These are phyloP conservation scores for Epizoanthus rinbou DNA, from an alignment of 92 coral and sea anemone species.

Conservation along the genomic window DNA sequence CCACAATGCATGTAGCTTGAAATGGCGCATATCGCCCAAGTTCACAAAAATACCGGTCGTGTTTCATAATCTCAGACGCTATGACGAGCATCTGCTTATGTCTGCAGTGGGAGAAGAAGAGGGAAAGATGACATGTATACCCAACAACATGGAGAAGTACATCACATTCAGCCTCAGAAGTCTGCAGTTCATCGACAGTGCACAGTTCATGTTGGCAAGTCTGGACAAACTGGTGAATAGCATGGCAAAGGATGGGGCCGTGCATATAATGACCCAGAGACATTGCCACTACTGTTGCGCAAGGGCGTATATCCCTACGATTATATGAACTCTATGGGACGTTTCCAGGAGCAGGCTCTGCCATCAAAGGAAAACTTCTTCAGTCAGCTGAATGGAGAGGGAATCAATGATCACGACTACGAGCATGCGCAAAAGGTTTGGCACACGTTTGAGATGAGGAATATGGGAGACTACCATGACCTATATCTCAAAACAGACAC, in stretches of 20 bases:
- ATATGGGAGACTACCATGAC: too few species aligned
- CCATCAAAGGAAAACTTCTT: too few species aligned
- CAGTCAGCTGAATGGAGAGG: too few species aligned
- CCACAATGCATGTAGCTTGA: constrained; percentile 38
- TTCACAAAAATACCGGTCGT: constrained; percentile 24
- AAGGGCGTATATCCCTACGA: neutral
- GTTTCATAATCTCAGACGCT: constrained; percentile 43
- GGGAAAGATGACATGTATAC: constrained; percentile 37
- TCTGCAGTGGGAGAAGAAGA: constrained; percentile 27
- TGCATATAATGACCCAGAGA: neutral
- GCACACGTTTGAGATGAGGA: too few species aligned
- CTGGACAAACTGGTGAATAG: too few species aligned
- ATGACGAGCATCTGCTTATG: constrained; percentile 46
- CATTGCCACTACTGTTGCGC: neutral
- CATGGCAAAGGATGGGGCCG: neutral
- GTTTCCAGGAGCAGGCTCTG: too few species aligned
- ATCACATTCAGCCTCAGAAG: constrained; percentile 11
- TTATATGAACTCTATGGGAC: too few species aligned
- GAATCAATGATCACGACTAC: too few species aligned
- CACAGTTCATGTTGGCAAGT: too few species aligned
- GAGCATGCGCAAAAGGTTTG: too few species aligned
- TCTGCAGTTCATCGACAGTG: too few species aligned
- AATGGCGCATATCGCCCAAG: constrained; percentile 16
- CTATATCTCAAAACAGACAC: too few species aligned
- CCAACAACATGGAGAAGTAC: constrained; percentile 50